Evolutionary conservation across 2,797 vertebrate genomes (phyloP).

Genomic region (Lepidocolaptes lacrymiger): DNA sequence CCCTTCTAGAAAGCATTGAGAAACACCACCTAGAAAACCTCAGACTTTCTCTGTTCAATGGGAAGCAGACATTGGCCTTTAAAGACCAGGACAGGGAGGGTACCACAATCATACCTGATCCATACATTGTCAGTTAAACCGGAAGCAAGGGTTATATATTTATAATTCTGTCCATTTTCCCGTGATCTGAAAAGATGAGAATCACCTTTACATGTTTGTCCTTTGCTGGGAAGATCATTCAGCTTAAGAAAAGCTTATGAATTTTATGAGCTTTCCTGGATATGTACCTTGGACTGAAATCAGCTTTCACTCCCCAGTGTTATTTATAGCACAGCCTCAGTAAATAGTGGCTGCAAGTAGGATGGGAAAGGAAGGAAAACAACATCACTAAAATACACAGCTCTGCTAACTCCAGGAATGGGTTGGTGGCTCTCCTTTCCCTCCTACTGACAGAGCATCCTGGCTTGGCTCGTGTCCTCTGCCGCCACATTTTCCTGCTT

Average conservation of each 20-base stretch:
- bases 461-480: background rate
- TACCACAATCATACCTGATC: fast-evolving
- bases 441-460: background rate
- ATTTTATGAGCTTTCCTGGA: slow-evolving; percentile 37
- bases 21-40: background rate
- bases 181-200: background rate
- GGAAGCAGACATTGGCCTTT: background rate
- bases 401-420: background rate
- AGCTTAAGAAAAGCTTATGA: background rate
- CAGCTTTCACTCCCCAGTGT: background rate
- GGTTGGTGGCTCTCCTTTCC: background rate
- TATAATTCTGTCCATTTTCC: background rate
- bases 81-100: background rate
- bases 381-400: background rate
- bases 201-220: background rate
- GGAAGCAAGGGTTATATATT: background rate
- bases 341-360: slow-evolving; percentile 33
- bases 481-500: slow-evolving; percentile 3
- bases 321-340: slow-evolving; percentile 50
- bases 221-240: background rate
- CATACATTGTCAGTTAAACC: background rate
- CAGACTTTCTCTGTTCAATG: background rate
- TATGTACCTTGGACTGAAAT: slow-evolving; percentile 15
- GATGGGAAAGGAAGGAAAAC: slow-evolving; percentile 41
- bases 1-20: background rate